Percentiles rank a stretch among this genome's conserved stretches.
Conservation (phyloP, 2,797 vertebrate species). For the Galagoides demidoff region DNA sequence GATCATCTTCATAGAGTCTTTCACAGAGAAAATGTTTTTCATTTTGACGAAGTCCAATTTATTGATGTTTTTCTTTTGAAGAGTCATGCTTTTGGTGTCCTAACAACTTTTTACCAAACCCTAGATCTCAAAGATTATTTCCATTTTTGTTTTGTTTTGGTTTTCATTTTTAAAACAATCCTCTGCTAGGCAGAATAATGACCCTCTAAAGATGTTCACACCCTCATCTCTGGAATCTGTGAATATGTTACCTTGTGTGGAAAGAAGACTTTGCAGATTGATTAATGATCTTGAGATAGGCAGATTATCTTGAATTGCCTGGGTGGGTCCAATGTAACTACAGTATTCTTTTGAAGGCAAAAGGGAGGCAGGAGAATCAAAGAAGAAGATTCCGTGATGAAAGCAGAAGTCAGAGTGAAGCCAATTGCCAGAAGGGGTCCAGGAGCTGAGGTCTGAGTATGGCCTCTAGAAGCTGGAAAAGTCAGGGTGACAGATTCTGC, state of each 20-base stretch:
- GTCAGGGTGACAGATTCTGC: neutral
- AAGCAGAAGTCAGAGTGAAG: neutral
- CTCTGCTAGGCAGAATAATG: neutral
- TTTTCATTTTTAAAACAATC: neutral
- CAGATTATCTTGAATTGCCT: too few relatives aligned
- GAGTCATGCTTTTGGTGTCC: neutral
- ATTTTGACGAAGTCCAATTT: neutral
- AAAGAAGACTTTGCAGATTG: neutral
- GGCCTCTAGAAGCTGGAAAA: neutral
- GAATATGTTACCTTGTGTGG: neutral
- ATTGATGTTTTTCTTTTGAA: neutral
- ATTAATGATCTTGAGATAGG: neutral
- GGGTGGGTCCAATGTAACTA: neutral
- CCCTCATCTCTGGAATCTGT: neutral
- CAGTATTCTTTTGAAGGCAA: neutral
- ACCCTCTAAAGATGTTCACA: neutral
- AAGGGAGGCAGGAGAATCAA: neutral
- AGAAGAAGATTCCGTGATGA: neutral
- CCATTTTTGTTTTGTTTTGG: neutral
- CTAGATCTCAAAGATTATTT: neutral
- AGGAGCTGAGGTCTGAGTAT: too few relatives aligned
- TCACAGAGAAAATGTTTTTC: neutral
- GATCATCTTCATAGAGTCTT: neutral
- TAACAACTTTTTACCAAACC: neutral
- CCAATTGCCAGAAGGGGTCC: neutral